These are phyloP conservation scores for Silurus lanzhouensis DNA, from an alignment of 2,797 vertebrate species.

Conservation along the genomic window DNA sequence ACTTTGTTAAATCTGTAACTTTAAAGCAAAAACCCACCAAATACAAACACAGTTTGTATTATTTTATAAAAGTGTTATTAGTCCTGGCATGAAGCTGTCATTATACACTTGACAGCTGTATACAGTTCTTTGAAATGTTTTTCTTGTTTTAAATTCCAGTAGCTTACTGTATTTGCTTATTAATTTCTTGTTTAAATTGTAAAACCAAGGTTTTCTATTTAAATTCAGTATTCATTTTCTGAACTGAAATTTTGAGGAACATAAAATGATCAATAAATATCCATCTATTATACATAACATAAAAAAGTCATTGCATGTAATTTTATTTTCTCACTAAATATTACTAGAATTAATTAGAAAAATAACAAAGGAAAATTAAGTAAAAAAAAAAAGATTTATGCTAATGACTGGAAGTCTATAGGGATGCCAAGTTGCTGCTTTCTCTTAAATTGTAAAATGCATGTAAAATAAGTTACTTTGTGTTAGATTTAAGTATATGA, in stretches of 20 bases:
- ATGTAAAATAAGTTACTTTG: background rate
- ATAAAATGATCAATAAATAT: no score
- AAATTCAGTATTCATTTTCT: background rate
- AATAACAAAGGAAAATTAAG: no score
- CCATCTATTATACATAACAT: no score
- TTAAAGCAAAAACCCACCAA: background rate
- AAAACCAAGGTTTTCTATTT: background rate
- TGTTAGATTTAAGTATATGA: background rate
- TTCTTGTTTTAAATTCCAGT: background rate
- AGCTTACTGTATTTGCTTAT: background rate
- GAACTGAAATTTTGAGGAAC: background rate
- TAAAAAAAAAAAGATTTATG: background rate
- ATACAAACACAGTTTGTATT: background rate
- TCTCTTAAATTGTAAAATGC: background rate
- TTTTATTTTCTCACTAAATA: no score
- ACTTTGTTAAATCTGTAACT: background rate
- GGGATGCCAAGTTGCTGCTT: background rate
- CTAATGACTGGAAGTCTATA: background rate
- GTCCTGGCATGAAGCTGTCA: background rate
- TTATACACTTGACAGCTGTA: background rate
- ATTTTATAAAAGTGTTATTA: background rate
- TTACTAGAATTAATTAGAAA: no score
- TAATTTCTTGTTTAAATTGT: background rate
- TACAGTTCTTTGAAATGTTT: background rate
- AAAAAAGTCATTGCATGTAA: no score